Evolutionary conservation across 2,113 vertebrate genomes (phyloP).

Genomic region (Pseudonaja textilis): DNA sequence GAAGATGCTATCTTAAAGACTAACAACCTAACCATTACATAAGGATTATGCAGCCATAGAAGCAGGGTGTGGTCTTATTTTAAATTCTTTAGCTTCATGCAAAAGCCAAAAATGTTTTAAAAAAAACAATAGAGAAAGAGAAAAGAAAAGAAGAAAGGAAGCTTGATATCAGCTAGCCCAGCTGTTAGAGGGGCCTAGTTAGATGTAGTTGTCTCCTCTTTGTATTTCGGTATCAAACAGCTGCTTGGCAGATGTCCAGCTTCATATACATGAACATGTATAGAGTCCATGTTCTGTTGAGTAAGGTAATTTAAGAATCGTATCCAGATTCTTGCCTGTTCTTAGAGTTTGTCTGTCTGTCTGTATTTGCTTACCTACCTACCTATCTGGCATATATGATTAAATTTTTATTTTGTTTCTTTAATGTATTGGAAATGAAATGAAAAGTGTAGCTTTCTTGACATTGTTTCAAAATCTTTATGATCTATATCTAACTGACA

Average conservation of each 20-base stretch:
- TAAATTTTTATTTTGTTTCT: neutral
- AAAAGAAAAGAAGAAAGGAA: neutral
- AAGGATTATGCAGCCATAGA: neutral
- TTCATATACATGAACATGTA: neutral
- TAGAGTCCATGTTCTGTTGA: neutral
- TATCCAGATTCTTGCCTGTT: neutral
- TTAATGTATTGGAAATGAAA: neutral
- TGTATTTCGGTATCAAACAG: neutral
- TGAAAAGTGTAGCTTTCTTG: neutral
- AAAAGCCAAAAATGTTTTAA: neutral
- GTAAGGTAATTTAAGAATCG: neutral
- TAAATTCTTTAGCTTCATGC: neutral
- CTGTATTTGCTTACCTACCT: neutral
- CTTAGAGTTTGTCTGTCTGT: neutral
- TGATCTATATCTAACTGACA: neutral
- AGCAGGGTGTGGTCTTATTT: neutral
- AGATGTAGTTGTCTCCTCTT: neutral
- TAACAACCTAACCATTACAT: neutral
- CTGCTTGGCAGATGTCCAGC: neutral
- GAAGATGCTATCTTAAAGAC: neutral
- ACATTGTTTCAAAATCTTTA: neutral
- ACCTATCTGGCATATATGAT: neutral
- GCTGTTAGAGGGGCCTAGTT: neutral
- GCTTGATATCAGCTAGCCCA: neutral
- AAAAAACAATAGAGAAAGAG: neutral